Evolutionary conservation across 2,888 invertebrate genomes (phyloP).

Genomic region (Vesta saturnalis): DNA sequence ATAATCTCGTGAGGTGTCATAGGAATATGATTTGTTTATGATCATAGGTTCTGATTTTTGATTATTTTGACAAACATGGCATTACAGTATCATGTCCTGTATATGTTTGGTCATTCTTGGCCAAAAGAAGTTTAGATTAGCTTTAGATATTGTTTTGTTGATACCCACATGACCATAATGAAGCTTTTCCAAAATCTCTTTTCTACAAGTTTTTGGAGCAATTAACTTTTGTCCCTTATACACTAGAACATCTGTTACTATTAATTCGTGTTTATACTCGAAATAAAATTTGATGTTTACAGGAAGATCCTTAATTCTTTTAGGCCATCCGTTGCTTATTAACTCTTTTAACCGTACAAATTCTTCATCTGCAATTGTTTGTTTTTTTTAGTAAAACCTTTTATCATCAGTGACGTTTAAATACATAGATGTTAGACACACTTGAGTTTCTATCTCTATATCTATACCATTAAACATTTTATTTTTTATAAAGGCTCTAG

Average conservation of each 20-base stretch:
- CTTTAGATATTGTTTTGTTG: slow-evolving; percentile 23
- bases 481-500: not conserved
- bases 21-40: slow-evolving; percentile 23
- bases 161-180: slow-evolving; percentile 31
- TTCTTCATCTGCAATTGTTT: slow-evolving; percentile 1
- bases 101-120: too few species aligned
- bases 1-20: slow-evolving; percentile 28
- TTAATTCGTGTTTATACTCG: slow-evolving; percentile 16
- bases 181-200: slow-evolving; percentile 28
- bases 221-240: too few species aligned
- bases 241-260: too few species aligned
- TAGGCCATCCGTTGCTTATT: too few species aligned
- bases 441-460: too few species aligned
- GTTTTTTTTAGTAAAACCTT: slow-evolving; percentile 9
- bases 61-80: slow-evolving; percentile 23
- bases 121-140: slow-evolving; percentile 27
- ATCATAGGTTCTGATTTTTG: slow-evolving; percentile 24
- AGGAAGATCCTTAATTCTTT: not conserved
- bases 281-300: not conserved
- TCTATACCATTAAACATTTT: not conserved
- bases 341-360: not conserved
- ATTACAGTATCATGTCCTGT: slow-evolving; percentile 26
- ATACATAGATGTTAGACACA: not conserved
- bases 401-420: slow-evolving; percentile 5
- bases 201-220: slow-evolving; percentile 24